Percentiles rank a stretch among this genome's conserved stretches.
These are phyloP conservation scores for Bagarius yarrelli DNA, from an alignment of 2,113 vertebrate genomes.

Conservation along the genomic window DNA sequence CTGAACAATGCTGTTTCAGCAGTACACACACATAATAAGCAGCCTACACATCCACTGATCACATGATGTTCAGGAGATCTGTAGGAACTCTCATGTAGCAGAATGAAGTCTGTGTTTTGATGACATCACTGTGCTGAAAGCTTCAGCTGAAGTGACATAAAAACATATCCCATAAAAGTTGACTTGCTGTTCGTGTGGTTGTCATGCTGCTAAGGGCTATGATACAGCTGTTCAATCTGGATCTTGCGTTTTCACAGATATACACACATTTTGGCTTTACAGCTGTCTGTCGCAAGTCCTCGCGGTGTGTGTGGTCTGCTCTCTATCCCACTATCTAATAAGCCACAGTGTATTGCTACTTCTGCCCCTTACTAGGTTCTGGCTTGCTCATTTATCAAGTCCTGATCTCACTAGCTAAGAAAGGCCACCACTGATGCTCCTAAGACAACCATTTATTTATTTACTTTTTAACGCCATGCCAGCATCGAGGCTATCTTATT, in stretches of 20 bases:
- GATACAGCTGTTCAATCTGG: constrained; percentile 33
- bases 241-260: background rate
- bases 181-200: background rate
- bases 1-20: constrained; percentile 10
- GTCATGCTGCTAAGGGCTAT: constrained; percentile 4
- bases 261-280: constrained; percentile 4
- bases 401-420: background rate
- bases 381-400: background rate
- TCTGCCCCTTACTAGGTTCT: background rate
- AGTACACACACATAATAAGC: constrained; percentile 14
- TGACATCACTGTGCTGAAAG: background rate
- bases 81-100: background rate
- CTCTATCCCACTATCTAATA: constrained; percentile 23
- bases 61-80: too few relatives aligned
- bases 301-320: constrained; percentile 26
- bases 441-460: background rate
- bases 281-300: constrained; percentile 29
- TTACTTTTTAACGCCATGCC: too few relatives aligned
- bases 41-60: background rate
- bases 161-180: background rate
- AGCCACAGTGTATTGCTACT: background rate
- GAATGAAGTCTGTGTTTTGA: too few relatives aligned
- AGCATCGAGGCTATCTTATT: too few relatives aligned
- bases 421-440: background rate
- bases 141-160: background rate